Evolutionary conservation across 1,140 invertebrate species (phyloP).

Genomic region (Potamilus streckersoni): DNA sequence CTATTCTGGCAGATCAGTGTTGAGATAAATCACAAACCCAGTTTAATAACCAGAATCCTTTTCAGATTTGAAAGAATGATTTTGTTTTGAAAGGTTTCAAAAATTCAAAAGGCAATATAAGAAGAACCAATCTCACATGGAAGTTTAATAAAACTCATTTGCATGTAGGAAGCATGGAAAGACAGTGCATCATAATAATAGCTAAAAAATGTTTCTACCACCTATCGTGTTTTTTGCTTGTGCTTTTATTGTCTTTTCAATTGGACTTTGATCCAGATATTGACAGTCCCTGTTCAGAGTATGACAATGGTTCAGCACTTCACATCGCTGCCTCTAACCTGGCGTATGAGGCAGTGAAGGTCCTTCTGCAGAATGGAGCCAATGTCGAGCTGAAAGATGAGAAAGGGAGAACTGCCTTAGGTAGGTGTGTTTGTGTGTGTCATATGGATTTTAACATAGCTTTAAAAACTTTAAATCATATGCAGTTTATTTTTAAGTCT

Average conservation of each 20-base stretch:
- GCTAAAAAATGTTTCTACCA: no score
- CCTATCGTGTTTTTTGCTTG: background rate
- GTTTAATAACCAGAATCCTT: no score
- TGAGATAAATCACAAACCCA: no score
- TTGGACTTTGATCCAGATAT: slow-evolving; percentile 48
- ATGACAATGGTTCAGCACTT: slow-evolving; percentile 71
- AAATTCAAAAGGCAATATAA: background rate
- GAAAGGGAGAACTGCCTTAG: slow-evolving; percentile 65
- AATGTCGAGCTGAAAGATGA: slow-evolving; percentile 67
- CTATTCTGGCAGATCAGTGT: no score
- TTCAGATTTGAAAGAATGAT: no score
- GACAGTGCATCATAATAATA: no score
- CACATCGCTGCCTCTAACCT: slow-evolving; percentile 73
- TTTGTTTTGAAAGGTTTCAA: background rate
- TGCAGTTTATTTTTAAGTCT: no score
- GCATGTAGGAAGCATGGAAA: background rate
- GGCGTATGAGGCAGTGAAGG: slow-evolving; percentile 68
- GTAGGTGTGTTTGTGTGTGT: slow-evolving; percentile 36
- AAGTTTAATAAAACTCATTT: background rate
- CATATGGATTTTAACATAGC: no score
- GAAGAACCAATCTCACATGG: background rate
- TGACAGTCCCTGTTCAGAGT: slow-evolving; percentile 70
- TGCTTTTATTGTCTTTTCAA: background rate
- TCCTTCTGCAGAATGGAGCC: slow-evolving; percentile 70
- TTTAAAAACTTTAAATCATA: no score